Evolutionary conservation across 1,140 invertebrate genomes (phyloP).

Genomic region (Brachionus paranguensis): DNA sequence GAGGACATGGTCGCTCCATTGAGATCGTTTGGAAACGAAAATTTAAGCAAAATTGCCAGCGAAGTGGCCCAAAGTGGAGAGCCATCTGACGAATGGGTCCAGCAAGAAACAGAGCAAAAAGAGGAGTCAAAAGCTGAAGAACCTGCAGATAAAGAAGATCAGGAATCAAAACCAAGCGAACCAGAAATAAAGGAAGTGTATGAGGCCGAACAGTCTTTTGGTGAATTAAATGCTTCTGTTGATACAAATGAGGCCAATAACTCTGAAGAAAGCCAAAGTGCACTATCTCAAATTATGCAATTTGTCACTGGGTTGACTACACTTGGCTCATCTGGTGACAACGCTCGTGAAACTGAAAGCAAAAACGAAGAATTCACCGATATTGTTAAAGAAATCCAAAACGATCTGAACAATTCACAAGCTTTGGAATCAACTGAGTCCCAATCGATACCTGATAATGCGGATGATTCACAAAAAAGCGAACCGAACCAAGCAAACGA

Average conservation of each 20-base stretch:
- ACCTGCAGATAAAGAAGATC: neutral
- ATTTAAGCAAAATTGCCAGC: neutral
- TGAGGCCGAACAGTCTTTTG: neutral
- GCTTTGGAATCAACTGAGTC: neutral
- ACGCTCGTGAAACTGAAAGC: neutral
- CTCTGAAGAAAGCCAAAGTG: neutral
- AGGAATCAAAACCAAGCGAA: neutral
- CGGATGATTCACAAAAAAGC: neutral
- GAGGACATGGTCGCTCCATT: neutral
- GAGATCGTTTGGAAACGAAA: neutral
- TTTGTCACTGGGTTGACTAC: neutral
- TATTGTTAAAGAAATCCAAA: neutral
- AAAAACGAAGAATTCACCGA: neutral
- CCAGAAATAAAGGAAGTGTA: neutral
- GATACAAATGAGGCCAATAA: neutral
- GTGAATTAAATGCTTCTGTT: neutral
- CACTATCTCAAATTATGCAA: conserved; percentile 1
- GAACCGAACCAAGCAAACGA: neutral
- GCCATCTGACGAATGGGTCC: neutral
- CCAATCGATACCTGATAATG: neutral
- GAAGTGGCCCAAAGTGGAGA: neutral
- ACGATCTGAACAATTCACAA: neutral
- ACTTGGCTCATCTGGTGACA: neutral
- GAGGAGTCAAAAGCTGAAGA: neutral
- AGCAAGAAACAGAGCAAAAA: neutral